phyloP scores from a whole-genome alignment of 2,888 invertebrate genomes.

The Morpho deidamia region DNA sequence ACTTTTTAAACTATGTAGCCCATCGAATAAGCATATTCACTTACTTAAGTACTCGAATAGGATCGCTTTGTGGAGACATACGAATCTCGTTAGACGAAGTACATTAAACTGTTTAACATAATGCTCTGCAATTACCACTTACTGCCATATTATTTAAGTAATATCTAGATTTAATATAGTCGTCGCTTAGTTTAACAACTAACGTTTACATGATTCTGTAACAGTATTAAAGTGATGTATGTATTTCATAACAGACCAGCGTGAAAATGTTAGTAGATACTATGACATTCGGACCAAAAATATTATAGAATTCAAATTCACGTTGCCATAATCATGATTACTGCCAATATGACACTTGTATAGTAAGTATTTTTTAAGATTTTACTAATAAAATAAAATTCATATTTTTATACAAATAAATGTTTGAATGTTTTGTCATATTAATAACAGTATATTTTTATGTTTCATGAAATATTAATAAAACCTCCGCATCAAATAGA shows the following conservation, averaged over 20 bases:
- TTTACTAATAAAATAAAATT: conserved; percentile 34
- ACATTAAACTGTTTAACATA: conserved; percentile 24
- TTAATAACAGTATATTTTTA: conserved; percentile 2
- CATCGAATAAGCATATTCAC: conserved; percentile 66
- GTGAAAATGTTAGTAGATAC: conserved; percentile 57
- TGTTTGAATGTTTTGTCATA: conserved; percentile 13
- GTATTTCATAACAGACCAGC: conserved; percentile 56
- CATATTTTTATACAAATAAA: conserved; percentile 59
- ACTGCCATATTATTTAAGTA: conserved; percentile 75
- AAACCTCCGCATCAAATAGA: background rate
- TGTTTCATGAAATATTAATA: background rate
- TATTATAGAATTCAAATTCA: conserved; percentile 72
- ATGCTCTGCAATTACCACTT: conserved; percentile 51
- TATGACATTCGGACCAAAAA: conserved; percentile 73
- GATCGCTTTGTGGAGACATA: conserved; percentile 44
- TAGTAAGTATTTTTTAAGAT: conserved; percentile 34
- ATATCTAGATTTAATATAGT: conserved; percentile 58
- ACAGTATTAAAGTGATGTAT: conserved; percentile 76
- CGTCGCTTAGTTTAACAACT: conserved; percentile 64
- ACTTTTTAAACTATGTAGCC: conserved; percentile 50
- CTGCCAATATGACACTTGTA: conserved; percentile 73
- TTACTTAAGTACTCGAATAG: conserved; percentile 57
- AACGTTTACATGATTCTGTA: conserved; percentile 58
- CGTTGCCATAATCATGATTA: conserved; percentile 72
- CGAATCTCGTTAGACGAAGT: conserved; percentile 61